Conservation (phyloP, 1,140 invertebrate species). For the Tetramorium simillimum region DNA sequence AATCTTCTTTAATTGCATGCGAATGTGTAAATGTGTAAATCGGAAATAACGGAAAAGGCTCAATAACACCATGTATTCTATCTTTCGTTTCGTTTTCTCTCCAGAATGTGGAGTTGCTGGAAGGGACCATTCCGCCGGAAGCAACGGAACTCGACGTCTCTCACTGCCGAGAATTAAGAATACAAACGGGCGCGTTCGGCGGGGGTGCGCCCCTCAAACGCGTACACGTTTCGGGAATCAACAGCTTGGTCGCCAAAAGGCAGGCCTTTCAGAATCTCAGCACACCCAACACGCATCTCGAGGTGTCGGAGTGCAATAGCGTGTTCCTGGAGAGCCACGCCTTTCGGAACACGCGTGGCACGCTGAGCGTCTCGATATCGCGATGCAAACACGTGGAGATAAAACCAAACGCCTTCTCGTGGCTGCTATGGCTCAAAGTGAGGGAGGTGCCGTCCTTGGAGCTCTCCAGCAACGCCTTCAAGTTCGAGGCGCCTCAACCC, state of each 20-base stretch:
- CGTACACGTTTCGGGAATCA: conserved; percentile 84
- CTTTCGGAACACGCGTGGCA: conserved; percentile 87
- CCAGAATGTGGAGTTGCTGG: conserved; percentile 85
- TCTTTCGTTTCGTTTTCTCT: conserved; percentile 67
- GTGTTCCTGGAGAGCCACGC: conserved; percentile 86
- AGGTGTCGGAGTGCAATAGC: conserved; percentile 85
- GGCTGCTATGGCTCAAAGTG: conserved; percentile 87
- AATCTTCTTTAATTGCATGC: conserved; percentile 6
- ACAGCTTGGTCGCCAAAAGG: conserved; percentile 84
- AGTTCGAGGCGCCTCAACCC: conserved; percentile 86
- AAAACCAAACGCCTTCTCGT: conserved; percentile 88
- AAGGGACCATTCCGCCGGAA: conserved; percentile 85
- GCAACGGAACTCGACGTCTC: conserved; percentile 87
- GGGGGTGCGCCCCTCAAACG: conserved; percentile 82
- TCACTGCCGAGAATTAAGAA: conserved; percentile 86
- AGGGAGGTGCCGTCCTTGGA: conserved; percentile 86
- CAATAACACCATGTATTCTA: conserved; percentile 22
- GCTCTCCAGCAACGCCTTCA: conserved; percentile 87
- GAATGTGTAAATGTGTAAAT: neutral
- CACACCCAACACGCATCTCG: conserved; percentile 84
- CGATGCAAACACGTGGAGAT: conserved; percentile 87
- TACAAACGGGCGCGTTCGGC: conserved; percentile 85
- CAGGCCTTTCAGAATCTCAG: conserved; percentile 86
- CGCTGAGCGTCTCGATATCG: conserved; percentile 86
- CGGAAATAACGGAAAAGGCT: conserved; percentile 8